Evolutionary conservation across 2,888 invertebrate genomes (phyloP), one percentile per base, ranked within the genome.

Genomic region (Eupithecia subumbrata): DNA sequence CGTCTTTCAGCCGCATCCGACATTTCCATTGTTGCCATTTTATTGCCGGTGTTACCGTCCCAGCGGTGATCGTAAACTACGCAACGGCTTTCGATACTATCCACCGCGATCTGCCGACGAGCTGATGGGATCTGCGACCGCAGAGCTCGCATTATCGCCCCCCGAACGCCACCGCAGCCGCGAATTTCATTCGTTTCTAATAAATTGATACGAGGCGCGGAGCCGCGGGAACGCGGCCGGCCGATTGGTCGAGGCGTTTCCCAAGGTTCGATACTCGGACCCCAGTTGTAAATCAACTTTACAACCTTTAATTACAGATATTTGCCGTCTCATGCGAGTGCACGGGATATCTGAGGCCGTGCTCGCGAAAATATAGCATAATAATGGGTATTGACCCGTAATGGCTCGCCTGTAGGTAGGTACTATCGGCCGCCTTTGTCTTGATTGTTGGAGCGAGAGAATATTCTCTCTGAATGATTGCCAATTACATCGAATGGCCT

Each of bases 271-370:
- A 91, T 91, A 89, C 93, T 89, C 91, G 87, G 89, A 86, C 92
- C 90, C 85, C 89, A 86, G 92, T 88, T 92, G 94, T 95, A 95
- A 95, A 95, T 95, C 94, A 95, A 93, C 92, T 95, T 95, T 95
- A 95, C 94, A 94, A 91, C 94, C 93, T 93, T 94, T 94, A 95
- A 95, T 95, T 95, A 94, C 94, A 95, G 91, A 94, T 93, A 94
- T 95, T 95, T 93, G 93, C 94, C 92, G 90, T 94, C 93, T 93
- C 91, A 92, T 93, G 91, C 89, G 90, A 92, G 90, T 86, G 92
- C 90, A 89, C 89, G 92, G 91, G 91, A 91, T 93, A 94, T 94
- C 93, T 91, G 91, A 91, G 93, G 93, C 91, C 86, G 92, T 87
- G 93, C 93, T 93, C 92, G 93, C 93, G 91, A 94, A 94, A 94